A percentile compares a stretch with the other conserved stretches of the same genome.
These are phyloP conservation scores for Neria commutata DNA, from an alignment of 2,888 invertebrate species.

Conservation along the genomic window DNA sequence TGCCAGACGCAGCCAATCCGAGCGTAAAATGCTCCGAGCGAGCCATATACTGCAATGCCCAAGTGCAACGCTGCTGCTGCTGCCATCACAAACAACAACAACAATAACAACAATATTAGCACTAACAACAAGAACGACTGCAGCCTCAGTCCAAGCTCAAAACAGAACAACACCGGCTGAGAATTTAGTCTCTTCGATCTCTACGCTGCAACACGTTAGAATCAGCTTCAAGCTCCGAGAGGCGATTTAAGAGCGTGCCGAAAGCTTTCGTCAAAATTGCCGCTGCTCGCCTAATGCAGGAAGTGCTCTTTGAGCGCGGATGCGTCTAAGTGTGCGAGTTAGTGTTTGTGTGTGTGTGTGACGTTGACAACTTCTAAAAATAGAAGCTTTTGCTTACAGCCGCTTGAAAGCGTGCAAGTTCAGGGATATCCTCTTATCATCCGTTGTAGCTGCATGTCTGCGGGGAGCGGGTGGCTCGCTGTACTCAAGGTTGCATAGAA, in stretches of 20 bases:
- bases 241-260: neutral
- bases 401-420: slow-evolving; percentile 49
- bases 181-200: neutral
- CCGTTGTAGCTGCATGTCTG: too few species aligned
- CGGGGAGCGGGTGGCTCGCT: neutral
- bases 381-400: slow-evolving; percentile 33
- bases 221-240: neutral
- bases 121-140: neutral
- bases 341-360: slow-evolving; percentile 21
- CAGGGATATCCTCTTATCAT: slow-evolving; percentile 55
- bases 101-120: too few species aligned
- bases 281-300: slow-evolving; percentile 40
- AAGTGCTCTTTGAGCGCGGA: slow-evolving; percentile 38
- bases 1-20: slow-evolving; percentile 4
- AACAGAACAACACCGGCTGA: neutral
- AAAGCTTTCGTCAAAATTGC: slow-evolving; percentile 10
- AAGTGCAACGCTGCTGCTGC: neutral
- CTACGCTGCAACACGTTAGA: neutral
- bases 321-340: slow-evolving; percentile 36
- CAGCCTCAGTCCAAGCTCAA: neutral
- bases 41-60: slow-evolving; percentile 10
- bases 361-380: slow-evolving; percentile 44
- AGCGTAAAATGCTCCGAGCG: slow-evolving; percentile 6
- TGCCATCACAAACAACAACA: too few species aligned
- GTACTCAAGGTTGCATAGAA: slow-evolving; percentile 70